Percentiles rank a stretch among this genome's conserved stretches.
phyloP scores from a whole-genome alignment of 2,888 invertebrate genomes.

The Pegoplata infirma region DNA sequence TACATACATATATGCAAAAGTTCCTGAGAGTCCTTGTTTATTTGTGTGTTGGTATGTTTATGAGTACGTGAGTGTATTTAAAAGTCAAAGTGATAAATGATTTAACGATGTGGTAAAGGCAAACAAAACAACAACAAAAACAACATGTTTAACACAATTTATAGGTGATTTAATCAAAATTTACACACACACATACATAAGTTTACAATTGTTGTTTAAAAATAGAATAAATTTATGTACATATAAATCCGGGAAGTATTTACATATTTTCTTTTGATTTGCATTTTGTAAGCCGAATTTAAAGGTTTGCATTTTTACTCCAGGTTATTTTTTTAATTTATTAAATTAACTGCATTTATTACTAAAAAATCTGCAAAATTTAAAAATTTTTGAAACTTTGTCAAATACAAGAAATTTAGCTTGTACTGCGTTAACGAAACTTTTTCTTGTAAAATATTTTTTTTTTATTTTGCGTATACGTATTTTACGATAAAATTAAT shows the following conservation, averaged over 20 bases:
- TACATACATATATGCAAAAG: background rate
- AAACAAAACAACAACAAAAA: no score
- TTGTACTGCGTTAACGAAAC: no score
- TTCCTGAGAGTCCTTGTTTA: background rate
- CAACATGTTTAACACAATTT: constrained; percentile 11
- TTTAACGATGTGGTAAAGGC: constrained; percentile 18
- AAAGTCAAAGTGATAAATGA: constrained; percentile 26
- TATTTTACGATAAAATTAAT: background rate
- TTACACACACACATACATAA: background rate
- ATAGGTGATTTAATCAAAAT: constrained; percentile 12
- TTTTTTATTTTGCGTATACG: no score
- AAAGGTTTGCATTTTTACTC: background rate
- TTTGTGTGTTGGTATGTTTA: constrained; percentile 5
- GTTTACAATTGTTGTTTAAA: background rate
- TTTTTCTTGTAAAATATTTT: no score
- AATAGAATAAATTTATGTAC: background rate
- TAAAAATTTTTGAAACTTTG: no score
- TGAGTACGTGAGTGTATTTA: background rate
- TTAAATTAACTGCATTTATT: no score
- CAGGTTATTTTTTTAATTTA: background rate
- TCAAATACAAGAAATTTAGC: no score
- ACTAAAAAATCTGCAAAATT: no score
- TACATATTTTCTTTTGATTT: background rate
- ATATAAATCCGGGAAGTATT: background rate
- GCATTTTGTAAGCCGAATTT: background rate